Base-by-base conservation (phyloP, 2,888 invertebrate genomes). In the Drosophila macrospina region DNA sequence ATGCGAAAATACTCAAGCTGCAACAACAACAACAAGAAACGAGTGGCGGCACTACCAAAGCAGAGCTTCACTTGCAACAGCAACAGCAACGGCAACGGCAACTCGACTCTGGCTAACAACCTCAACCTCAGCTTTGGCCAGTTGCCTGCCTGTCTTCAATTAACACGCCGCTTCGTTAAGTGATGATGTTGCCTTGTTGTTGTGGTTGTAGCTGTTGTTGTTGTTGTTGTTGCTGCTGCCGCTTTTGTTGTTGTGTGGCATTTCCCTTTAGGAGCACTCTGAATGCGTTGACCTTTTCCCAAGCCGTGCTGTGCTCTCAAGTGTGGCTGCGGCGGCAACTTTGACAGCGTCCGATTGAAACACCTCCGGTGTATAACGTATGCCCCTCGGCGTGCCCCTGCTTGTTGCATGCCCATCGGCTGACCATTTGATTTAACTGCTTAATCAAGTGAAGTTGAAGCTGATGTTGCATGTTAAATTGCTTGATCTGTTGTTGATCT, bases 121-220 rank as follows among this genome's bases (percentile, higher is more conserved):
- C 63, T 75, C 59, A 78, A 64, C 63, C 74, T 74, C 79, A 74
- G 75, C 79, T 74, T 75, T 78, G 75, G 79, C 75, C 75, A 78
- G 75, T 78, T 74, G 86, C 71, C 78, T 84, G 88, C 57, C 65
- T 89, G 88, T 89, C 88, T 85, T 89, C 89, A 85, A 85, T 85
- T 85, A 85, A 89, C 85, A 89, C 85, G 87, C 89, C 74, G 89
- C 85, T 84, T 83, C 83, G 82, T 79, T 79, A 79, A 75, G 71
- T 62, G 75, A 56, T 70, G 85, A 77, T 83, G 83, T 51, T 52
- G 52, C 52, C 52, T 37, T 26, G 56, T 34, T 60, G 66, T 32
- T 32, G 63, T 15, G 55, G 77, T 10, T 64, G 63, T 13, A 55
- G 61, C 11, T 70, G 62, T 11, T 63, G 69, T 6, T 50, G 79